Base-by-base conservation (phyloP, 2,888 invertebrate species). In the Andrena chrysosceles region DNA sequence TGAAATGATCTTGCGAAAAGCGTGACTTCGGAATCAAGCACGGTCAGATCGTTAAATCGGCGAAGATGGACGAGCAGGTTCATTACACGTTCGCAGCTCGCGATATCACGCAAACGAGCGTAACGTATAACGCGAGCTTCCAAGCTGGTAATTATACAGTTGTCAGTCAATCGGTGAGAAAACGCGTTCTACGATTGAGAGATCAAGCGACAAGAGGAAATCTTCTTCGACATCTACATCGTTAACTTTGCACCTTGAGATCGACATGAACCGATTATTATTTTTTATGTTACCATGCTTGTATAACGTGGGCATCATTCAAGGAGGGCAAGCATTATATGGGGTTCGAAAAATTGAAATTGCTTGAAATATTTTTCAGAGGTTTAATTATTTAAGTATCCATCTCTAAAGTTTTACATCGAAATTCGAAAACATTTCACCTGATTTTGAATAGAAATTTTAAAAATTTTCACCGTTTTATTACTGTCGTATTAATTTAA, bases 121-220 rank as follows among this genome's bases (percentile, higher is more conserved):
- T 84, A 85, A 87, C 84, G 70, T 81, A 78, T 85, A 84, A 82
- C 83, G 78, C 71, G 69, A 29, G 71, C 77, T 76, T 49, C 48
- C 76, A 80, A 74, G 77, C 56, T 66, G 79, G 68, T 90, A 90
- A 90, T 90, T 90, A 90, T 83, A 86, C 78, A 79, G 85, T 85
- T 89, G 89, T 87, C 90, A 85, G 81, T 88, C 81, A 89, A 82
- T 83, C 63, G 77, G 59, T 67, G 80, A 60, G 73, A 81, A 84
- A 83, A 86, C 68, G 73, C 81, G 85, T 85, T 84, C 87, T 42
- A 60, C 77, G 87, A 90, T 89, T 90, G 86, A 90, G 89, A 87
- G 88, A 90, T 90, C 90, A 90, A 82, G 70, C 71, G 84, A 85
- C 80, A 80, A 49, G 75, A 73, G 59, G 85, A 71, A 54, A 71